A percentile compares a stretch with the other conserved stretches of the same genome.
Evolutionary conservation across 2,113 vertebrate species (phyloP).

Genomic region (Verasper variegatus): DNA sequence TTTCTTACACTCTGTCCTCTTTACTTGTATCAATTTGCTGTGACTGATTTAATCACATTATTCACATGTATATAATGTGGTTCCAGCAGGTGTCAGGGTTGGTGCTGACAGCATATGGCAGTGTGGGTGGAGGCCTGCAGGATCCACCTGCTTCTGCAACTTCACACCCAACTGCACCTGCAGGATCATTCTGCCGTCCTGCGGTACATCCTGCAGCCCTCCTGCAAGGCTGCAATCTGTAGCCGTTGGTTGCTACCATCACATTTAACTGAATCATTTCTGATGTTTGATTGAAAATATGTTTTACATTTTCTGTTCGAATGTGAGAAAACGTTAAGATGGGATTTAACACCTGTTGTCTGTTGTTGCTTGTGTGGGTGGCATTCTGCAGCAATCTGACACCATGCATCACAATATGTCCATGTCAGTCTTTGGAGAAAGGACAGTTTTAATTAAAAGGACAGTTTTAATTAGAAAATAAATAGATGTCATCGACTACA

Average conservation of each 20-base stretch:
- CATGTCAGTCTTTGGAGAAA: not conserved
- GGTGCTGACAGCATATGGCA: not conserved
- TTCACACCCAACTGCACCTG: conserved; percentile 20
- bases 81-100: not conserved
- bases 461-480: no score
- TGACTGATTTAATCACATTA: not conserved
- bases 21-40: not conserved
- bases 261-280: not conserved
- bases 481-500: no score
- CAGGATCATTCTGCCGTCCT: not conserved
- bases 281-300: not conserved
- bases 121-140: conserved; percentile 11
- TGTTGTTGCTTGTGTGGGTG: conserved; percentile 9
- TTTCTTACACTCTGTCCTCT: not conserved
- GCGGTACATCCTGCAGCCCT: not conserved
- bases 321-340: not conserved
- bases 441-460: not conserved
- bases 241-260: not conserved
- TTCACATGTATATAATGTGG: no score
- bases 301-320: not conserved
- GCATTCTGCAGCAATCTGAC: conserved; percentile 14
- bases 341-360: conserved; percentile 22
- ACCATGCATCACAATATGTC: conserved; percentile 22
- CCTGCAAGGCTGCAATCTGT: not conserved
- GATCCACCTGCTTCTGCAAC: conserved; percentile 22